Percentiles rank a stretch among this genome's conserved stretches.
These are phyloP conservation scores for Scalopus aquaticus DNA, from an alignment of 2,113 vertebrate genomes.

Conservation along the genomic window DNA sequence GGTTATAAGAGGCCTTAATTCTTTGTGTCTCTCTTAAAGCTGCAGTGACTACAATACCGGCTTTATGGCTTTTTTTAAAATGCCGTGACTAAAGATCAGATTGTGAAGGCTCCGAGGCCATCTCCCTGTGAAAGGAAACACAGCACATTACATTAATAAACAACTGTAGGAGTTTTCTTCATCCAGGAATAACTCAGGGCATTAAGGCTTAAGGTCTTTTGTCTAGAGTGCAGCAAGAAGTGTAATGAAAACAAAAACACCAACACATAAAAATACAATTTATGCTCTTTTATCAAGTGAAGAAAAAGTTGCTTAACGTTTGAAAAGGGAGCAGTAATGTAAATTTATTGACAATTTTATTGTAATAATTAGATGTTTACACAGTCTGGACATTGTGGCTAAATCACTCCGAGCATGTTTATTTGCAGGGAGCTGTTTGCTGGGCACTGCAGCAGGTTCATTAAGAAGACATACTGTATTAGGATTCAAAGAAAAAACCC, in stretches of 20 bases:
- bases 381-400: conserved; percentile 88
- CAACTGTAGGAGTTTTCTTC: conserved; percentile 79
- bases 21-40: conserved; percentile 68
- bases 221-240: conserved; percentile 77
- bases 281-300: conserved; percentile 85
- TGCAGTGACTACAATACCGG: conserved; percentile 51
- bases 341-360: conserved; percentile 89
- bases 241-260: conserved; percentile 83
- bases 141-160: conserved; percentile 73
- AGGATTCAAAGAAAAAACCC: conserved; percentile 79
- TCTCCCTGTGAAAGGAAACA: conserved; percentile 74
- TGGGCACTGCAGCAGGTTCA: conserved; percentile 82
- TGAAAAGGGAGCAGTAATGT: conserved; percentile 87
- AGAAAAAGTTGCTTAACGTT: conserved; percentile 86
- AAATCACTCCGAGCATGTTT: conserved; percentile 87
- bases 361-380: conserved; percentile 90
- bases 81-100: conserved; percentile 73
- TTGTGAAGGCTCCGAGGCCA: conserved; percentile 50
- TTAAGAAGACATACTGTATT: conserved; percentile 85
- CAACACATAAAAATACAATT: conserved; percentile 84
- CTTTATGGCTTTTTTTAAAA: conserved; percentile 28
- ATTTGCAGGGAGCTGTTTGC: conserved; percentile 85
- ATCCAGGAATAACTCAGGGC: conserved; percentile 80
- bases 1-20: conserved; percentile 61
- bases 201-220: conserved; percentile 81